A percentile compares a stretch with the other conserved stretches of the same genome.
Conservation (phyloP, 2,797 vertebrate species). For the Chelon auratus region DNA sequence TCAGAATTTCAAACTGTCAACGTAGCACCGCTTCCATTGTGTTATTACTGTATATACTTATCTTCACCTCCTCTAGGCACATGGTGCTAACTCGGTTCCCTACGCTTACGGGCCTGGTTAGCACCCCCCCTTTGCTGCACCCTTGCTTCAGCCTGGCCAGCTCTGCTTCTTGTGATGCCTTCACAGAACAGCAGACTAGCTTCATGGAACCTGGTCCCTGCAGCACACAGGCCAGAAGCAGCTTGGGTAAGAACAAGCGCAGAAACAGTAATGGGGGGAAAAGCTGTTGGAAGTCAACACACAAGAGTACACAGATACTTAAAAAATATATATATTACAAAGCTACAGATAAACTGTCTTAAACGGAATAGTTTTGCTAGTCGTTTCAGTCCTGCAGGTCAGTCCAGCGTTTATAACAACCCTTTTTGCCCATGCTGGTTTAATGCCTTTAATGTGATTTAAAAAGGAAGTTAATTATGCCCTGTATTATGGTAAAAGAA, state of each 20-base stretch:
- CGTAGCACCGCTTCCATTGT: slow-evolving; percentile 33
- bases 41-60: slow-evolving; percentile 68
- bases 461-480: background rate
- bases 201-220: slow-evolving; percentile 85
- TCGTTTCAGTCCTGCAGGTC: slow-evolving; percentile 8
- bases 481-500: background rate
- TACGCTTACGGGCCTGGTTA: slow-evolving; percentile 86
- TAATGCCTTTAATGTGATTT: slow-evolving; percentile 15
- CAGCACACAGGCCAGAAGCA: slow-evolving; percentile 85
- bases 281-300: slow-evolving; percentile 9
- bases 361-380: slow-evolving; percentile 23
- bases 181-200: slow-evolving; percentile 89
- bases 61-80: slow-evolving; percentile 83
- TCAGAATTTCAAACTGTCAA: slow-evolving; percentile 17
- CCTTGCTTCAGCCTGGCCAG: slow-evolving; percentile 86
- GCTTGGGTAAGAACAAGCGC: slow-evolving; percentile 83
- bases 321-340: slow-evolving; percentile 5
- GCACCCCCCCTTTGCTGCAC: slow-evolving; percentile 83
- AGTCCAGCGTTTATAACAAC: slow-evolving; percentile 32
- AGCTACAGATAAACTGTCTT: slow-evolving; percentile 1
- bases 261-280: slow-evolving; percentile 13
- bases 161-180: slow-evolving; percentile 86
- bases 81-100: slow-evolving; percentile 89
- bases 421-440: slow-evolving; percentile 29
- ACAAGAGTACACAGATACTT: background rate